These are phyloP conservation scores for Rhinolophus ferrumequinum DNA, from an alignment of 2,113 vertebrate species.

Conservation along the genomic window DNA sequence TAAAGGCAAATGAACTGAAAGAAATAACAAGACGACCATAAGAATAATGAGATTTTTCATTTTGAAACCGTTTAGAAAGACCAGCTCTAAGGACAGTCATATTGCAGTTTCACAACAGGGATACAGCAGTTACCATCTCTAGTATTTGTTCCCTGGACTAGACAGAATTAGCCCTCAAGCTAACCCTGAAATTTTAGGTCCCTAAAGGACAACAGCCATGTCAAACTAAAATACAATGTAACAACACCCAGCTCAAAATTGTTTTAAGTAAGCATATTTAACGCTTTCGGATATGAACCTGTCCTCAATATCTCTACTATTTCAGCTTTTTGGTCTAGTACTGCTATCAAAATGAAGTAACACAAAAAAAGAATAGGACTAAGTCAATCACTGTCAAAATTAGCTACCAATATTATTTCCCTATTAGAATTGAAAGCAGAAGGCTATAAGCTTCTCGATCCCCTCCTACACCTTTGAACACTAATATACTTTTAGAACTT, in stretches of 20 bases:
- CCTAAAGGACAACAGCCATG: neutral
- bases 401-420: conserved; percentile 1
- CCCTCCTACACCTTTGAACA: neutral
- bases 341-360: conserved; percentile 13
- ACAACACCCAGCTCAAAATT: conserved; percentile 22
- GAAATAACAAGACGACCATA: conserved; percentile 7
- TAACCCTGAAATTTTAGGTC: conserved; percentile 46
- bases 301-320: neutral
- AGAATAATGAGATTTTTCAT: conserved; percentile 17
- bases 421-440: neutral
- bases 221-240: conserved; percentile 45
- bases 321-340: conserved; percentile 15
- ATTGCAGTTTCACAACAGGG: neutral
- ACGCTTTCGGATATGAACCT: conserved; percentile 24
- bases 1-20: conserved; percentile 13
- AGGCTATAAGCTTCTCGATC: neutral
- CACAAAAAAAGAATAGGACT: conserved; percentile 31
- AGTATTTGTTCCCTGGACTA: neutral
- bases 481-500: neutral
- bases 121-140: neutral
- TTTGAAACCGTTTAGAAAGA: conserved; percentile 29
- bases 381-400: conserved; percentile 41
- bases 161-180: conserved; percentile 36
- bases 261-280: conserved; percentile 18
- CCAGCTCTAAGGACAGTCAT: neutral